phyloP scores from a whole-genome alignment of 2,888 invertebrate species.

The Tricholauxania praeusta region DNA sequence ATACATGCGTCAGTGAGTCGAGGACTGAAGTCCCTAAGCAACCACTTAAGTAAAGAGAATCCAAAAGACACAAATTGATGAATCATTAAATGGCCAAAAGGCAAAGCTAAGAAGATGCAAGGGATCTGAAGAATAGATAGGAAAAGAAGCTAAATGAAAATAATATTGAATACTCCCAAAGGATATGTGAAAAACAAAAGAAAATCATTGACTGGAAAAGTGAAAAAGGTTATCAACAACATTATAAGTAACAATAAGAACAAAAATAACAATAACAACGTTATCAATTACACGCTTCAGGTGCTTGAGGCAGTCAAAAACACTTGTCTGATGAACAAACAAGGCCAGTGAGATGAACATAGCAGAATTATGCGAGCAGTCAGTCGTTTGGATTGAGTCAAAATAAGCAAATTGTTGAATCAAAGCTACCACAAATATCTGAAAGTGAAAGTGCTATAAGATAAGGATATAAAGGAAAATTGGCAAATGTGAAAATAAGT shows the following conservation, averaged over 20 bases:
- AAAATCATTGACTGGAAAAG: too few relatives aligned
- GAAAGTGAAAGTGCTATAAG: too few relatives aligned
- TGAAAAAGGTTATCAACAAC: not conserved
- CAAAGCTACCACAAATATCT: too few relatives aligned
- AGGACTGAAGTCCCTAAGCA: too few relatives aligned
- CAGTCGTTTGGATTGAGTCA: too few relatives aligned
- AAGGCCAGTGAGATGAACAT: not conserved
- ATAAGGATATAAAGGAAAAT: too few relatives aligned
- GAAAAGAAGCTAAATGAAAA: not conserved
- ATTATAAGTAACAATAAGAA: not conserved
- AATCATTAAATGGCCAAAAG: constrained; percentile 43
- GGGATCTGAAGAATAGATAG: not conserved
- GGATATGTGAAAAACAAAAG: too few relatives aligned
- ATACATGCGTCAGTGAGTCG: too few relatives aligned
- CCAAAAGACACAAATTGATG: constrained; percentile 22
- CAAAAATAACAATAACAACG: not conserved
- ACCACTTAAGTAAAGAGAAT: too few relatives aligned
- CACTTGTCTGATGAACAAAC: not conserved
- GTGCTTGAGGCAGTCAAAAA: constrained; percentile 1
- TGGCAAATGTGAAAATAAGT: too few relatives aligned
- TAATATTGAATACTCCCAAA: not conserved
- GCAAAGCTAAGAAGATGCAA: constrained; percentile 21
- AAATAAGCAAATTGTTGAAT: too few relatives aligned
- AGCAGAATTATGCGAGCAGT: too few relatives aligned
- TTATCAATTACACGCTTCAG: not conserved